Conservation (phyloP, 2,888 invertebrate genomes). For the Drosophila peninsularis region DNA sequence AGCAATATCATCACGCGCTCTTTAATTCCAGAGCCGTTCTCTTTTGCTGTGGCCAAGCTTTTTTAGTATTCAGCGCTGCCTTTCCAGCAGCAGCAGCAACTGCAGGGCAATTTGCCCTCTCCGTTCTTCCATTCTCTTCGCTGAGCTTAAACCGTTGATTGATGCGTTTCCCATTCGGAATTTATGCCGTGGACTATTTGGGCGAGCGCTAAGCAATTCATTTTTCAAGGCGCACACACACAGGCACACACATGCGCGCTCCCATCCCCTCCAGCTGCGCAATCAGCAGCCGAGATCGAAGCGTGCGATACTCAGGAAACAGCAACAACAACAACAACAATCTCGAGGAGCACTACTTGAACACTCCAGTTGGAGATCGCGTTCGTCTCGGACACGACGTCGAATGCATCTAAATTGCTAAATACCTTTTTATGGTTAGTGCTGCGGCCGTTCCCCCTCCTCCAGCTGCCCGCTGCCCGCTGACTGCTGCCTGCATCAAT, state of each 20-base stretch:
- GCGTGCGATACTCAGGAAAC: slow-evolving; percentile 71
- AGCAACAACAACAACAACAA: slow-evolving; percentile 17
- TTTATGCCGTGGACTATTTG: slow-evolving; percentile 80
- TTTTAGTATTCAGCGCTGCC: slow-evolving; percentile 12
- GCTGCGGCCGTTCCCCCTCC: slow-evolving; percentile 29
- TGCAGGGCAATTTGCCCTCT: slow-evolving; percentile 10
- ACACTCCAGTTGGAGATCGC: slow-evolving; percentile 25
- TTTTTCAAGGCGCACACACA: slow-evolving; percentile 58
- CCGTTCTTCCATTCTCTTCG: slow-evolving; percentile 28
- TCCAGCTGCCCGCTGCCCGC: slow-evolving; percentile 6
- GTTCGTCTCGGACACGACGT: slow-evolving; percentile 70
- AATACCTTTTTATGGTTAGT: slow-evolving; percentile 79
- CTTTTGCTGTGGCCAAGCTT: slow-evolving; percentile 10
- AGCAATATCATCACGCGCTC: slow-evolving; percentile 73
- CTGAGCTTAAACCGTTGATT: slow-evolving; percentile 69
- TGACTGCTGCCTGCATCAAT: slow-evolving; percentile 65
- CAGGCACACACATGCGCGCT: not conserved
- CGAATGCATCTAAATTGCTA: slow-evolving; percentile 80
- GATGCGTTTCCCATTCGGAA: slow-evolving; percentile 81
- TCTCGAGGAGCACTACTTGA: slow-evolving; percentile 23
- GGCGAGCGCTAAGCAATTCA: slow-evolving; percentile 75
- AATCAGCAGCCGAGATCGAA: slow-evolving; percentile 74
- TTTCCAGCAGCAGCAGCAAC: not conserved
- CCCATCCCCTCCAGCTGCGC: slow-evolving; percentile 67
- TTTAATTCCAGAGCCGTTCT: slow-evolving; percentile 19